phyloP scores from a whole-genome alignment of 1,140 invertebrate genomes.

The Polyergus mexicanus region DNA sequence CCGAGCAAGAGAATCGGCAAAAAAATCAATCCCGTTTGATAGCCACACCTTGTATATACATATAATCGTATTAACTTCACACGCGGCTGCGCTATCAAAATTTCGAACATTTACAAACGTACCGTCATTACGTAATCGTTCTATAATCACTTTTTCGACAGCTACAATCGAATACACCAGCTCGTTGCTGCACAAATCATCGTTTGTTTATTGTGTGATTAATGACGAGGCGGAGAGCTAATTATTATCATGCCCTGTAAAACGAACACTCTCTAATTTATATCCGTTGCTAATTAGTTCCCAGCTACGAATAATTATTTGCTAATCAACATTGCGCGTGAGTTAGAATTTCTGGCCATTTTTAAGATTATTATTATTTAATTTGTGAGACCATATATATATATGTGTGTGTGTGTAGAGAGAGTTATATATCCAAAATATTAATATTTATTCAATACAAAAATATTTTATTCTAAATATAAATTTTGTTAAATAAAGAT shows the following conservation, averaged over 20 bases:
- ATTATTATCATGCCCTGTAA: constrained; percentile 66
- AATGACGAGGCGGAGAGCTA: constrained; percentile 64
- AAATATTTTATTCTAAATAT: too few species aligned
- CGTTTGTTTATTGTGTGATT: constrained; percentile 54
- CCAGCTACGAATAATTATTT: constrained; percentile 67
- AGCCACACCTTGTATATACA: too few species aligned
- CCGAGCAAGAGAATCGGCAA: too few species aligned
- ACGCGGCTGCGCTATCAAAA: constrained; percentile 16
- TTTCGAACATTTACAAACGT: constrained; percentile 36
- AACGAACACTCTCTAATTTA: constrained; percentile 65
- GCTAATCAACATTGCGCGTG: constrained; percentile 55
- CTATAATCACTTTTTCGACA: constrained; percentile 57
- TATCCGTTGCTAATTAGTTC: constrained; percentile 66
- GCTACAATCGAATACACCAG: constrained; percentile 33
- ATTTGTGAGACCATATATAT: not conserved
- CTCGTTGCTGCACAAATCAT: constrained; percentile 29
- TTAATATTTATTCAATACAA: not conserved
- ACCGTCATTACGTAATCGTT: constrained; percentile 56
- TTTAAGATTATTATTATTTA: constrained; percentile 35
- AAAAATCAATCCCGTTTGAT: too few species aligned
- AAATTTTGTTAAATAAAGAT: not conserved
- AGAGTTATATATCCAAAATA: not conserved
- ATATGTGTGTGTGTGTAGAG: not conserved
- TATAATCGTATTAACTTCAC: not conserved
- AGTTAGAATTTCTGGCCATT: constrained; percentile 26